Conservation (phyloP, 2,797 vertebrate genomes). For the Cirrhinus molitorella region DNA sequence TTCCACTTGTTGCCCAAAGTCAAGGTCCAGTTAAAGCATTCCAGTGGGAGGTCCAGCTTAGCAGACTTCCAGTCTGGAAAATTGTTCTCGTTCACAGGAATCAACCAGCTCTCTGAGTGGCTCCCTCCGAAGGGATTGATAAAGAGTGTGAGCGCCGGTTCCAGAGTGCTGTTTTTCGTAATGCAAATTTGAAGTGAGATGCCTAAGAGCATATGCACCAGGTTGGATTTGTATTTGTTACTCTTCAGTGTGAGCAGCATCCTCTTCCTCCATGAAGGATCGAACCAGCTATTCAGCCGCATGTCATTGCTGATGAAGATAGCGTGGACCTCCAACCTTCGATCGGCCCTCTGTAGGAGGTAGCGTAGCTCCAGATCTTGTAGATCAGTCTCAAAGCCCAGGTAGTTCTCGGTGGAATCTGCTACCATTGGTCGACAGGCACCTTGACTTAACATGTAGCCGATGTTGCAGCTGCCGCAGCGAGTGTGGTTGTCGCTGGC, state of each 20-base stretch:
- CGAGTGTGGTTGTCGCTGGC: slow-evolving; percentile 93
- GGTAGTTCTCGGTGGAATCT: slow-evolving; percentile 94
- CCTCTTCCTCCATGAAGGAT: slow-evolving; percentile 95
- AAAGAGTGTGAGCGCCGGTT: slow-evolving; percentile 92
- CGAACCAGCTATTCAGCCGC: slow-evolving; percentile 98
- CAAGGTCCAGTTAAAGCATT: slow-evolving; percentile 97
- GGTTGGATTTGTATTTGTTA: slow-evolving; percentile 97
- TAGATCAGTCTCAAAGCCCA: slow-evolving; percentile 95
- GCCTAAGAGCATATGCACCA: slow-evolving; percentile 96
- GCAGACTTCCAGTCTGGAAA: slow-evolving; percentile 96
- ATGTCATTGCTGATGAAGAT: slow-evolving; percentile 99
- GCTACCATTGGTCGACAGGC: slow-evolving; percentile 92
- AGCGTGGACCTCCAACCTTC: slow-evolving; percentile 93
- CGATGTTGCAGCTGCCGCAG: slow-evolving; percentile 90
- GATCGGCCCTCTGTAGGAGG: slow-evolving; percentile 90
- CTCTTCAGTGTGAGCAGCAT: slow-evolving; percentile 97
- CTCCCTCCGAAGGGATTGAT: slow-evolving; percentile 97
- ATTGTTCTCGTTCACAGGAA: slow-evolving; percentile 89
- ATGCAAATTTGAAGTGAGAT: slow-evolving; percentile 95
- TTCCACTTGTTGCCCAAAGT: slow-evolving; percentile 98
- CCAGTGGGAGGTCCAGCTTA: slow-evolving; percentile 92
- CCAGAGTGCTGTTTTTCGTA: slow-evolving; percentile 97
- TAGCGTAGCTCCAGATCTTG: slow-evolving; percentile 95
- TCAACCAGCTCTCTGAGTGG: slow-evolving; percentile 98
- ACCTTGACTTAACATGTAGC: slow-evolving; percentile 90